A percentile compares a stretch with the other conserved stretches of the same genome.
Conservation (phyloP, 2,113 vertebrate species). For the Scortum barcoo region DNA sequence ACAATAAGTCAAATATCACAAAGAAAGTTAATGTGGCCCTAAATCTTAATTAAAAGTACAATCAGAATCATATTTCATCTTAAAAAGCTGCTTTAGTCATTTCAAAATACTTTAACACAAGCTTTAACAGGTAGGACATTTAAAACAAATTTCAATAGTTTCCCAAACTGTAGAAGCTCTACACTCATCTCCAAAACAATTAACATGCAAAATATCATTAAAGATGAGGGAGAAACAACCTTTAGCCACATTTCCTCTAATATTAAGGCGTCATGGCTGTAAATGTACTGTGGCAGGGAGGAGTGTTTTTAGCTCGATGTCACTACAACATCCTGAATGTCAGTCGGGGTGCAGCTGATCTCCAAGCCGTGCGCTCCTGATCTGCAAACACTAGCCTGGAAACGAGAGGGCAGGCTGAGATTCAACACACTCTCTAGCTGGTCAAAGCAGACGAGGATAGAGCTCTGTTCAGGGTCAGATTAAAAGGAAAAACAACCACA, state of each 20-base stretch:
- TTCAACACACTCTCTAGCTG: conserved; percentile 86
- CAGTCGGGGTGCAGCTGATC: conserved; percentile 56
- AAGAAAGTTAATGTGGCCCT: not conserved
- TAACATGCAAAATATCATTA: conserved; percentile 8
- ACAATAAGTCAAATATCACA: not conserved
- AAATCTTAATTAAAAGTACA: not conserved
- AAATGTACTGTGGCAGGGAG: not conserved
- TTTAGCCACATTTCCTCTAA: not conserved
- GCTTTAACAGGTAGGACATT: conserved; percentile 6
- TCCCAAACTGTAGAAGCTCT: not conserved
- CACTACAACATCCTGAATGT: conserved; percentile 58
- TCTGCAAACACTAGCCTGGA: conserved; percentile 41
- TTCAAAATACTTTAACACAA: not conserved
- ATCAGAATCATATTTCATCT: not conserved
- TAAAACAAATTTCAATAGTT: not conserved
- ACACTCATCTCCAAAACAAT: not conserved
- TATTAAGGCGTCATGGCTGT: not conserved
- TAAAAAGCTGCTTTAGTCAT: conserved; percentile 13
- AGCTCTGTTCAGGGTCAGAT: conserved; percentile 81
- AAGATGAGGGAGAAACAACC: not conserved
- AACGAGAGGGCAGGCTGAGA: conserved; percentile 80
- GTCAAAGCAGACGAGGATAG: conserved; percentile 87
- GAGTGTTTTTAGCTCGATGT: conserved; percentile 25
- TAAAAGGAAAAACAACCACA: conserved; percentile 21
- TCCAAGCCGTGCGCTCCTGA: conserved; percentile 39